Evolutionary conservation across 2,797 vertebrate species (phyloP), one percentile per base, ranked within the genome.

Genomic region (Melanotaenia parkinsoni): DNA sequence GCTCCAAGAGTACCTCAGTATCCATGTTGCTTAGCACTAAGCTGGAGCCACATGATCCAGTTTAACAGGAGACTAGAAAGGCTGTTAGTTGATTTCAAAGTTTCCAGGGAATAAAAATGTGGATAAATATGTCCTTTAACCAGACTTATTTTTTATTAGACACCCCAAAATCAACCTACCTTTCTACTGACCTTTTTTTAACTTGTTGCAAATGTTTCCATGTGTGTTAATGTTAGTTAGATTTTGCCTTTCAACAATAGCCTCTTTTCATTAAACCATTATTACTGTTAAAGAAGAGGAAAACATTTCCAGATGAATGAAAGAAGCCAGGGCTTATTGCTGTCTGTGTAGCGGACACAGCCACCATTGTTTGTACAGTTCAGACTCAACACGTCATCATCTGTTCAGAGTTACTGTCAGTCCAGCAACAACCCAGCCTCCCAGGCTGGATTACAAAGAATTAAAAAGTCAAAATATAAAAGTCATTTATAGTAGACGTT

Each of bases 351-450:
- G 53, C 58, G 60, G 40, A 89, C 81, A 88, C 64, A 73, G 76
- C 22, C 1, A 1, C 58, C 59, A 58, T 86, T 86, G 81, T 84
- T 62, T 74, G 20, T 50, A 62, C 72, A 50, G 63, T 74, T 80
- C 64, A 81, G 69, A 67, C 54, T 64, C 37, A 12, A 63, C 43
- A 30, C 35, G 67, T 51, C 45, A 54, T 76, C 18, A 8, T 58
- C 26, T 18, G 24, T 57, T 32, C 50, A 20, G 10, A 64, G 57
- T 64, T 62, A 51, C 58, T 26, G 26, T 26, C 26, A 68, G 67
- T 35, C 37, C 47, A 54, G 5, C n/a, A 47, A 53, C 58, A 33
- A 0, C 67, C 54, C 13, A 58, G 18, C 14, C 18, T 37, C 40
- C 40, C 67, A 22, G 33, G 6, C 50, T 0, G 1, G 1, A 13